Percentiles rank a stretch among this genome's conserved stretches.
These are phyloP conservation scores for Rhynchonycteris naso DNA, from an alignment of 2,797 vertebrate species.

Conservation along the genomic window DNA sequence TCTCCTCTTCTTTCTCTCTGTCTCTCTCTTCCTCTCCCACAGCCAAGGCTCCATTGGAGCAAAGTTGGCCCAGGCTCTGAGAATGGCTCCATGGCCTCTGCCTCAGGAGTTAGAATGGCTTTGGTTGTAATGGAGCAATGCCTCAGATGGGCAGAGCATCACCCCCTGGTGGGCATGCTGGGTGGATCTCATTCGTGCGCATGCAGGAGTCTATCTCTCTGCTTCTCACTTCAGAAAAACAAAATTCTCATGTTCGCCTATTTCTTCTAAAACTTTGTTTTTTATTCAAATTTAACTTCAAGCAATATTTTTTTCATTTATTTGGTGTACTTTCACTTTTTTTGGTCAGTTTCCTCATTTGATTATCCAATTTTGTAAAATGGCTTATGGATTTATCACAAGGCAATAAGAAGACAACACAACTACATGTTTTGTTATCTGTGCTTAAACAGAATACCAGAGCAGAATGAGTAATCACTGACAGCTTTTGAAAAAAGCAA, in stretches of 20 bases:
- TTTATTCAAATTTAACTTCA: not conserved
- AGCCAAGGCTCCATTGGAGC: too few relatives aligned
- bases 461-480: not conserved
- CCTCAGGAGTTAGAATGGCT: too few relatives aligned
- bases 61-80: too few relatives aligned
- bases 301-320: not conserved
- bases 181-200: too few relatives aligned
- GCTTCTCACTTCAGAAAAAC: too few relatives aligned
- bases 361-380: constrained; percentile 27
- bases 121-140: too few relatives aligned
- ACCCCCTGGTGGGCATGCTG: too few relatives aligned
- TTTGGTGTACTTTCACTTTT: not conserved
- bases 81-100: too few relatives aligned
- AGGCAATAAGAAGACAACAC: not conserved
- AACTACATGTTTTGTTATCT: not conserved
- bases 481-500: not conserved
- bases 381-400: not conserved
- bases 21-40: too few relatives aligned
- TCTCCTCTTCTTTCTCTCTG: too few relatives aligned
- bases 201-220: too few relatives aligned
- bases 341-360: not conserved
- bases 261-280: not conserved
- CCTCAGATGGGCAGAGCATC: too few relatives aligned
- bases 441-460: not conserved
- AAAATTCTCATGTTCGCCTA: not conserved